Evolutionary conservation across 2,888 invertebrate species (phyloP).

Genomic region (Glyphotaelius pellucidus): DNA sequence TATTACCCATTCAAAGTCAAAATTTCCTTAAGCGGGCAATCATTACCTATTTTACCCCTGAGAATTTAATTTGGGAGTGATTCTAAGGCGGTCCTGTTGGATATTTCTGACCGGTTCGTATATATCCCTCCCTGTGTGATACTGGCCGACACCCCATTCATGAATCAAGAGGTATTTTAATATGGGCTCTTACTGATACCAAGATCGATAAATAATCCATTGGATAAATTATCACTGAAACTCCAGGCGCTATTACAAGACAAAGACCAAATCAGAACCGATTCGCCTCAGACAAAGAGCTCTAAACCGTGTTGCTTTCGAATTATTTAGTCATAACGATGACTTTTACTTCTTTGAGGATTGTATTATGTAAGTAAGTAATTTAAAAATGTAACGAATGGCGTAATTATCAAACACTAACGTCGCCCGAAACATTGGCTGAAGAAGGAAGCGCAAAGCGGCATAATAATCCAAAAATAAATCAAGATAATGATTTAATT

Average conservation of each 20-base stretch:
- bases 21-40: no score
- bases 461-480: no score
- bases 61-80: not conserved
- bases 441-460: no score
- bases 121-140: constrained; percentile 57
- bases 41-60: no score
- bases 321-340: not conserved
- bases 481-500: no score
- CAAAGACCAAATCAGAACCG: not conserved
- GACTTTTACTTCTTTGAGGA: not conserved
- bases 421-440: no score
- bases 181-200: constrained; percentile 28
- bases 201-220: constrained; percentile 39
- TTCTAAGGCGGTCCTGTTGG: not conserved
- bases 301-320: not conserved
- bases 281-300: not conserved
- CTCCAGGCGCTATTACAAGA: constrained; percentile 22
- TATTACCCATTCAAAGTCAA: no score
- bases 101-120: not conserved
- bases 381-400: not conserved
- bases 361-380: not conserved
- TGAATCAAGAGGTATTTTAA: constrained; percentile 51
- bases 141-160: constrained; percentile 56
- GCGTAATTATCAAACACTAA: no score
- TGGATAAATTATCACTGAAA: constrained; percentile 36